Conservation (phyloP, 2,888 invertebrate genomes). For the Drosophila koepferae region DNA sequence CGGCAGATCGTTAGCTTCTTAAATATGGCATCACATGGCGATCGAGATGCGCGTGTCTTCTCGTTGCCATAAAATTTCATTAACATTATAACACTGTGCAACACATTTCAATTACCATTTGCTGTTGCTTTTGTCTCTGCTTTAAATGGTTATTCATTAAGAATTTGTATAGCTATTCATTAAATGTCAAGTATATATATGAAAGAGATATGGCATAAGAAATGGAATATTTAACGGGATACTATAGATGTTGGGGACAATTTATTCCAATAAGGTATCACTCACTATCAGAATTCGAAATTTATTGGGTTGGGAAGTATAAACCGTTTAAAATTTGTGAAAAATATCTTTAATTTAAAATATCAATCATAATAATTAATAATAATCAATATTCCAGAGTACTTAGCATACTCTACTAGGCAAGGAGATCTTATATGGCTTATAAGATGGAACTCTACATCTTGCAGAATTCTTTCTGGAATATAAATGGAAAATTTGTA, state of each 20-base stretch:
- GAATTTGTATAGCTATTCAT: background rate
- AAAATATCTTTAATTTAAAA: too few species aligned
- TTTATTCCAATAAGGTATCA: background rate
- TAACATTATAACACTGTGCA: conserved; percentile 48
- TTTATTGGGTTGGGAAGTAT: too few species aligned
- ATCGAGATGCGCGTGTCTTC: conserved; percentile 42
- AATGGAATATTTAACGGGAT: background rate
- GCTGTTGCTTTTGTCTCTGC: too few species aligned
- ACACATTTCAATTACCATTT: conserved; percentile 38
- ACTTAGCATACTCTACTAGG: too few species aligned
- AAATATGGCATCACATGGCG: conserved; percentile 47
- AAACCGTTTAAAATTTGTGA: too few species aligned
- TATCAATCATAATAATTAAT: too few species aligned
- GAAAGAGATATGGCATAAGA: background rate
- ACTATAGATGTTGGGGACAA: background rate
- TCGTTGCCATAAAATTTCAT: conserved; percentile 55
- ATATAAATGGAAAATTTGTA: background rate
- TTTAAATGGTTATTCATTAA: conserved; percentile 9
- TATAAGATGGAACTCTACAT: background rate
- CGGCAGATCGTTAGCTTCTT: conserved; percentile 73
- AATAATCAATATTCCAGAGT: background rate
- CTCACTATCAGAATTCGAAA: too few species aligned
- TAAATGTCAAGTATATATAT: background rate
- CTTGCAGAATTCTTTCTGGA: background rate
- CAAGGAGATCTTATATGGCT: background rate